Evolutionary conservation across 2,797 vertebrate species (phyloP).

Genomic region (Nasua narica): DNA sequence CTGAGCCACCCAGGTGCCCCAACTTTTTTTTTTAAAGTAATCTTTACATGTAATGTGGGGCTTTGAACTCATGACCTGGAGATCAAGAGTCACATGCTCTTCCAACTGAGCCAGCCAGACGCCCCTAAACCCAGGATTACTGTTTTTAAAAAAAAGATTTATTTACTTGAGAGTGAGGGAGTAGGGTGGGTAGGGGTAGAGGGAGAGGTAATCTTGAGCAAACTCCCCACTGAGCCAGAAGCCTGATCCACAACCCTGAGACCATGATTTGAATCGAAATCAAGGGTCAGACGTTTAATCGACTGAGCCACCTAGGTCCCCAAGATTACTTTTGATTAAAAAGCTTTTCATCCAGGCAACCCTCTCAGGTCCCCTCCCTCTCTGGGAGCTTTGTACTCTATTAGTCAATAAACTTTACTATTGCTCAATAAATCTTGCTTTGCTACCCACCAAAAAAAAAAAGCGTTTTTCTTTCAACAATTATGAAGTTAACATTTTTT

Average conservation of each 20-base stretch:
- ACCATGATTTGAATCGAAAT: not conserved
- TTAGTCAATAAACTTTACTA: not conserved
- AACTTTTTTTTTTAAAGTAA: not conserved
- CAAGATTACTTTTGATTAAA: not conserved
- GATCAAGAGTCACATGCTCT: not conserved
- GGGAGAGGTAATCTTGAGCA: not conserved
- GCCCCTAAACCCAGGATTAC: not conserved
- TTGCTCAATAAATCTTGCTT: not conserved
- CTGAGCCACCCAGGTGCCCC: no score
- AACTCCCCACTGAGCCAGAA: not conserved
- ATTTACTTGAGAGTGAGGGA: no score
- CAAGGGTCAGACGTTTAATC: not conserved
- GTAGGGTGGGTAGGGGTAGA: not conserved
- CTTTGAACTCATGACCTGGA: not conserved
- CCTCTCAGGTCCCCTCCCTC: not conserved
- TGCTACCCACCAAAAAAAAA: not conserved
- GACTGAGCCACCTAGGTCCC: not conserved
- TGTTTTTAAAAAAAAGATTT: not conserved
- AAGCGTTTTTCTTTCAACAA: not conserved
- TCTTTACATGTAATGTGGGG: not conserved
- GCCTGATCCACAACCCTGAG: not conserved
- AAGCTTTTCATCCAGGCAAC: not conserved
- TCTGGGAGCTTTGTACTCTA: not conserved
- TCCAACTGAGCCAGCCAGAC: not conserved
- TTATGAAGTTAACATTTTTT: no score